Evolutionary conservation across 2,113 vertebrate genomes (phyloP).

Genomic region (Edolisoma coerulescens): DNA sequence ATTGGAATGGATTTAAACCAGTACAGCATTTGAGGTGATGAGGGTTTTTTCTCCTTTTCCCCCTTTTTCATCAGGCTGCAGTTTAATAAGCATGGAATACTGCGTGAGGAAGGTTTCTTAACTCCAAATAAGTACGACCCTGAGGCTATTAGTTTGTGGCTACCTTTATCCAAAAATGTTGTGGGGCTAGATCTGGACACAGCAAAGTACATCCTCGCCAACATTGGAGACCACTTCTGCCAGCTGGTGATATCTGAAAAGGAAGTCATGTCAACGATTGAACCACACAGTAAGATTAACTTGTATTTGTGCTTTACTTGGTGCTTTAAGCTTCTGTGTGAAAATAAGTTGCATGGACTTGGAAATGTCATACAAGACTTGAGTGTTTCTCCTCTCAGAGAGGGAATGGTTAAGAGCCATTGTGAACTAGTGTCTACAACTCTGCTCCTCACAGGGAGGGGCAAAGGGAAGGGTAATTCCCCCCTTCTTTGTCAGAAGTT

Average conservation of each 20-base stretch:
- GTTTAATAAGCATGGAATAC: slow-evolving; percentile 78
- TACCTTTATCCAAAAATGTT: slow-evolving; percentile 72
- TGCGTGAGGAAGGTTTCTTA: slow-evolving; percentile 79
- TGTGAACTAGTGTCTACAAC: not conserved
- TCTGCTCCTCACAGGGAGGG: not conserved
- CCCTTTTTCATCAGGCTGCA: slow-evolving; percentile 59
- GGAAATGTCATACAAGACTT: not conserved
- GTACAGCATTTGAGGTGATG: not conserved
- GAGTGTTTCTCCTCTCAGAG: not conserved
- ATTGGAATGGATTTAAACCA: not conserved
- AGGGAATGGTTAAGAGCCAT: not conserved
- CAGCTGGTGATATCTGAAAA: slow-evolving; percentile 82
- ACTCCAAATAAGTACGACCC: slow-evolving; percentile 77
- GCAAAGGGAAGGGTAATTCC: not conserved
- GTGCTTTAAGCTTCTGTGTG: not conserved
- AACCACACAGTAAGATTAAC: slow-evolving; percentile 78
- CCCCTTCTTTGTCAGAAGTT: not conserved
- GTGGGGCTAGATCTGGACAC: slow-evolving; percentile 79
- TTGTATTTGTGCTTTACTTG: not conserved
- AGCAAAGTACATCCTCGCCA: slow-evolving; percentile 80
- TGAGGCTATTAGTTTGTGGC: slow-evolving; percentile 79
- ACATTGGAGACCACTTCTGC: slow-evolving; percentile 83
- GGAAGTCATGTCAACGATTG: slow-evolving; percentile 78
- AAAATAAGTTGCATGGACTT: not conserved
- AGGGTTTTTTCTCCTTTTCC: not conserved